phyloP scores from a whole-genome alignment of 1,140 invertebrate genomes.

The Drosophila parabipectinata region DNA sequence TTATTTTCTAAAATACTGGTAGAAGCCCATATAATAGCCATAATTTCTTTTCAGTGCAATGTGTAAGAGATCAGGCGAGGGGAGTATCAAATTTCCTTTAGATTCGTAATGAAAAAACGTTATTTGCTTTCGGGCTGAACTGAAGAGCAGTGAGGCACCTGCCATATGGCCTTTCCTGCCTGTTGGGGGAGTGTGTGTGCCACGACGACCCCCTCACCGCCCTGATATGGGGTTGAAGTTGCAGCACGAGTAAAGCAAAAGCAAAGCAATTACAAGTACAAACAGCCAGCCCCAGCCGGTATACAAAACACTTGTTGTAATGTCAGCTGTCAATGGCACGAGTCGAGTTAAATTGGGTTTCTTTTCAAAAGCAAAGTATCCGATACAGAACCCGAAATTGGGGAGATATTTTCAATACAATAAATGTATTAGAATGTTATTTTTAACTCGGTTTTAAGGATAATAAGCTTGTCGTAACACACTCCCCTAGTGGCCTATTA shows the following conservation, averaged over 20 bases:
- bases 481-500: constrained; percentile 8
- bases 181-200: constrained; percentile 24
- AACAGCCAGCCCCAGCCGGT: constrained; percentile 19
- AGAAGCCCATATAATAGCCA: neutral
- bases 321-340: constrained; percentile 51
- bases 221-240: constrained; percentile 9
- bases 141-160: constrained; percentile 35
- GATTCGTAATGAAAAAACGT: constrained; percentile 44
- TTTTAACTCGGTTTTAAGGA: neutral
- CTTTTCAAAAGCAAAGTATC: constrained; percentile 6
- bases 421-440: constrained; percentile 8
- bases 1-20: too few species aligned
- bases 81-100: constrained; percentile 48
- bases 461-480: neutral
- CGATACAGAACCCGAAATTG: neutral
- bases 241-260: constrained; percentile 1
- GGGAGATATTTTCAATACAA: constrained; percentile 3
- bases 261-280: constrained; percentile 49
- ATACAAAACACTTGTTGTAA: constrained; percentile 51
- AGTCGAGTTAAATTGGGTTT: constrained; percentile 35
- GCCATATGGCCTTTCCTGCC: constrained; percentile 40
- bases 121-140: constrained; percentile 28
- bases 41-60: constrained; percentile 1
- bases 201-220: constrained; percentile 11
- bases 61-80: constrained; percentile 11